phyloP scores from a whole-genome alignment of 2,888 invertebrate genomes.

The Macrosiphum euphorbiae region DNA sequence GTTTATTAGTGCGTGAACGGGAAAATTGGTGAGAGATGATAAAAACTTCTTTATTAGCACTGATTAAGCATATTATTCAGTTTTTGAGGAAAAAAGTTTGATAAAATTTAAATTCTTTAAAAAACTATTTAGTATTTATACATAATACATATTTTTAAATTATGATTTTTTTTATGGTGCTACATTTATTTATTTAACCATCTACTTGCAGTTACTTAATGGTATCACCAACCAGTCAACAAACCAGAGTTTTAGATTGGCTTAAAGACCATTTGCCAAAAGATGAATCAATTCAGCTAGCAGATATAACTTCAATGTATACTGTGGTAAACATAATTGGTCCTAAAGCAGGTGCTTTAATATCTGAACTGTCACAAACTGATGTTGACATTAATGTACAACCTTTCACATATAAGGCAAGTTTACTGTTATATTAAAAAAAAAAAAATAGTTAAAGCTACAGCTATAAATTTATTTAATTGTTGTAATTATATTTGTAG shows the following conservation, averaged over 20 bases:
- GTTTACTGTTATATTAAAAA: conserved; percentile 22
- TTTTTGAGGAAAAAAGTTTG: neutral
- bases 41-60: neutral
- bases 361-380: conserved; percentile 77
- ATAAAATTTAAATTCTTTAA: neutral
- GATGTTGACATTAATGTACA: conserved; percentile 73
- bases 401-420: conserved; percentile 77
- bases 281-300: conserved; percentile 76
- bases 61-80: neutral
- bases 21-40: conserved; percentile 73
- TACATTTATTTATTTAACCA: neutral
- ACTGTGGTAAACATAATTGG: conserved; percentile 81
- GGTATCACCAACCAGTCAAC: conserved; percentile 84
- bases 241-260: conserved; percentile 81
- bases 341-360: conserved; percentile 77
- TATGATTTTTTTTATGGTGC: neutral
- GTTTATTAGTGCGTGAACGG: conserved; percentile 77
- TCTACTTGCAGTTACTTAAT: conserved; percentile 76
- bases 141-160: neutral
- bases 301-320: conserved; percentile 81
- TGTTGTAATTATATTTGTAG: conserved; percentile 68
- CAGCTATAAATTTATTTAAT: neutral
- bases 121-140: too few relatives aligned
- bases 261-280: conserved; percentile 76
- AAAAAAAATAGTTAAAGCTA: neutral